Conservation (phyloP, 2,888 invertebrate species). For the Plutella xylostella region DNA sequence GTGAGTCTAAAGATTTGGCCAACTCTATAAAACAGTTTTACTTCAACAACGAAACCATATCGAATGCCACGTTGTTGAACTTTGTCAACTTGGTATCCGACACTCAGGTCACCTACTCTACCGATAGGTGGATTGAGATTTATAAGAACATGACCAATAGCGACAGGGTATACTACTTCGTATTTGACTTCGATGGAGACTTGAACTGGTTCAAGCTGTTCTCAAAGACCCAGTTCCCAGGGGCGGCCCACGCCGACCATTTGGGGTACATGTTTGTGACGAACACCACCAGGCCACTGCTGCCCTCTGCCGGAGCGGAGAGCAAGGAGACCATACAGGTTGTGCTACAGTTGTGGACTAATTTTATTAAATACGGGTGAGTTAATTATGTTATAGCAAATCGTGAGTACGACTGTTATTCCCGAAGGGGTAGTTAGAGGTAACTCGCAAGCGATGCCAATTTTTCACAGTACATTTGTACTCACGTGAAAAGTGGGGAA, state of each 20-base stretch:
- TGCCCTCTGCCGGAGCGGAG: constrained; percentile 15
- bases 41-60: constrained; percentile 19
- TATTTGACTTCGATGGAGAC: constrained; percentile 20
- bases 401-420: constrained; percentile 3
- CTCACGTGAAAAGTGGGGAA: constrained; percentile 4
- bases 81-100: constrained; percentile 20
- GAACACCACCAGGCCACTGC: constrained; percentile 13
- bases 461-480: too few species aligned
- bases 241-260: constrained; percentile 18
- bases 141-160: constrained; percentile 12
- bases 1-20: constrained; percentile 19
- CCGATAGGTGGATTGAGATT: constrained; percentile 17
- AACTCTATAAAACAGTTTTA: constrained; percentile 24
- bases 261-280: constrained; percentile 23
- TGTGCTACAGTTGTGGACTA: constrained; percentile 18
- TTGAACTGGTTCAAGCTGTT: constrained; percentile 18
- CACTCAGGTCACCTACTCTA: constrained; percentile 17
- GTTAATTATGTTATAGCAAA: constrained; percentile 3
- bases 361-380: constrained; percentile 26
- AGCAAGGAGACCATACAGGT: constrained; percentile 15
- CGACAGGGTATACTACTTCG: constrained; percentile 18
- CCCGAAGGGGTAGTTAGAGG: constrained; percentile 1
- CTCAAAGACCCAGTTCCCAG: constrained; percentile 12
- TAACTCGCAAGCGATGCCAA: too few species aligned
- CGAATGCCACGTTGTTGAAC: constrained; percentile 9